Evolutionary conservation across 2,888 invertebrate genomes (phyloP), one percentile per base, ranked within the genome.

Genomic region (Oxycera nigricornis): DNA sequence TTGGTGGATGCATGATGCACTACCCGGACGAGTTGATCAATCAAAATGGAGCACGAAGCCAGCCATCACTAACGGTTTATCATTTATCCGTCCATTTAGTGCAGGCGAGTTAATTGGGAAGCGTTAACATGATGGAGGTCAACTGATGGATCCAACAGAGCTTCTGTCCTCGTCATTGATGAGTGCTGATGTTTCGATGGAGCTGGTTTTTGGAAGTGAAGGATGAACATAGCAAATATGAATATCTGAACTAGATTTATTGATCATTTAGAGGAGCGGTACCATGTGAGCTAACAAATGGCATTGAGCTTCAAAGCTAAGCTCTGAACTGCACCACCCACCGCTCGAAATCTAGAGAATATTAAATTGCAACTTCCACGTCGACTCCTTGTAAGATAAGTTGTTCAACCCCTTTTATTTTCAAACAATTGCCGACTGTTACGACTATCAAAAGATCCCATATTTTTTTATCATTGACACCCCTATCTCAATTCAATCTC

Each of bases 61-160:
- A 55, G n/a, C 17, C 6, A 14, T 46, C 22, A 20, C 22, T 55
- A 55, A 55, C 26, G 26, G 41, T 65, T 65, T 39, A 65, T 65
- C 41, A 41, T 41, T 65, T 28, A 65, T 35, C 1, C 39, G 28
- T 62, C 39, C 62, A 39, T 39, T 62, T 31, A 35, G 31, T 35
- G 14, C 1, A n/a, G 39, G 39, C 1, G 28, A 9, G 24, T 30
- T 52, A 68, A 70, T 70, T 70, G 68, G 55, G 70, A 70, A 70
- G 52, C 55, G 70, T 35, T 30, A 70, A 31, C 70, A 70, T 55
- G 70, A 70, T 31, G 70, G 55, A 70, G 55, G 55, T 70, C 70
- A 70, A 55, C n/a, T 17, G 31, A 24, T n/a, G 30, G 24, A 61
- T 17, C 20, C 30, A 17, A 46, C 30, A 3, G 24, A 2, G 30